Conservation (phyloP, 2,797 vertebrate genomes). For the Smutsia temminckii region DNA sequence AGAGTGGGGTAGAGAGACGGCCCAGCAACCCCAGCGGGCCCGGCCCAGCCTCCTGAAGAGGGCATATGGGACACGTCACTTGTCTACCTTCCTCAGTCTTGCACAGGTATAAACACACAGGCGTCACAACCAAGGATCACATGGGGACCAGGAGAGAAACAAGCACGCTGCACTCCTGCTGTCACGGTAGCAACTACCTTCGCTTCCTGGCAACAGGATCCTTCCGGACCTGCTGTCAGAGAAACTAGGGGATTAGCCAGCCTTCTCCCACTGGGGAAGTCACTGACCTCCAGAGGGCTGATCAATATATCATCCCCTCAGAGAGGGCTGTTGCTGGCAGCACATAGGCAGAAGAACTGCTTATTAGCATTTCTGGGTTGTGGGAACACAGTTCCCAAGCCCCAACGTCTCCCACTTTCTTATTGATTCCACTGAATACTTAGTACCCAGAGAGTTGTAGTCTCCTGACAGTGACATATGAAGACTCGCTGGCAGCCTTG, state of each 20-base stretch:
- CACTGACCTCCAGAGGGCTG: neutral
- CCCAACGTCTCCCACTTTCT: neutral
- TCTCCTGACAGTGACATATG: neutral
- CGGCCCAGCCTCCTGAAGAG: neutral
- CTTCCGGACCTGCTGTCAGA: conserved; percentile 62
- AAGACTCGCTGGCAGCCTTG: neutral
- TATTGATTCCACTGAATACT: neutral
- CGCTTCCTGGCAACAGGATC: conserved; percentile 72
- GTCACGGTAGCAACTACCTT: conserved; percentile 73
- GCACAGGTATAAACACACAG: conserved; percentile 50
- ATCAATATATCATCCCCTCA: neutral
- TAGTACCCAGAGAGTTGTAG: neutral
- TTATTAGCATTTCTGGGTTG: neutral
- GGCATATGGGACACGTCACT: neutral
- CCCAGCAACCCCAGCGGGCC: neutral
- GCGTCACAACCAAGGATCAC: conserved; percentile 49
- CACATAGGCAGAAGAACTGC: neutral
- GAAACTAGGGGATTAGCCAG: conserved; percentile 63
- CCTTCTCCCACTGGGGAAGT: conserved; percentile 20
- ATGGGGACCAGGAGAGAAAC: conserved; percentile 55
- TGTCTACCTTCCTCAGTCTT: neutral
- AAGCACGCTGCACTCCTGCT: conserved; percentile 35
- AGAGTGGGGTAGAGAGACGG: neutral
- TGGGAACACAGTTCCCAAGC: neutral
- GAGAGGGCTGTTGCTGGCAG: neutral